Conservation (phyloP, 1,140 invertebrate genomes). For the Zaprionus ornatus region DNA sequence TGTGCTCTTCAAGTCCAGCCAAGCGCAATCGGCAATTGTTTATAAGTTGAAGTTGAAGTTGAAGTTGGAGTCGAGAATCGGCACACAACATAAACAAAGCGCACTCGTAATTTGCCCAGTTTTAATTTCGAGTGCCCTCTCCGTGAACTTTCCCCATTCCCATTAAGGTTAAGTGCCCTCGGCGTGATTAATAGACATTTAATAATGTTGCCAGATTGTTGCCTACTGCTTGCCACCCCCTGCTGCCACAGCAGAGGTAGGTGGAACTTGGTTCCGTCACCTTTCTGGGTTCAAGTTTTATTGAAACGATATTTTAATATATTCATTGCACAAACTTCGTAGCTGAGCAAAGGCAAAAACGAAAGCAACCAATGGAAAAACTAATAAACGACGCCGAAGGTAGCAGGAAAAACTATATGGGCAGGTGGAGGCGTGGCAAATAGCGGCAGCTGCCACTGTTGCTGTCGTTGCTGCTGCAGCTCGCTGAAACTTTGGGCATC, state of each 20-base stretch:
- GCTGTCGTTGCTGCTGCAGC: background rate
- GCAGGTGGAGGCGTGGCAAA: conserved; percentile 10
- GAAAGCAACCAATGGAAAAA: conserved; percentile 25
- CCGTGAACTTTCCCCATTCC: conserved; percentile 48
- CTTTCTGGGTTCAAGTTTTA: conserved; percentile 32
- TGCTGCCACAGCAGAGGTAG: background rate
- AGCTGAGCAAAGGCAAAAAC: background rate
- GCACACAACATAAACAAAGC: conserved; percentile 55
- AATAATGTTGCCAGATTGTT: conserved; percentile 44
- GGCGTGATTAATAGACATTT: conserved; percentile 64
- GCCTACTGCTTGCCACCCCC: background rate
- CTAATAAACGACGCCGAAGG: conserved; percentile 33
- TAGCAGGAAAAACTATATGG: background rate
- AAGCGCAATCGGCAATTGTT: conserved; percentile 67
- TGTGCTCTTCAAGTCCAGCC: conserved; percentile 42
- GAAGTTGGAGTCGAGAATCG: conserved; percentile 7
- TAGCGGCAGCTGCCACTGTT: conserved; percentile 58
- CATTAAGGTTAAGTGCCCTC: conserved; percentile 47
- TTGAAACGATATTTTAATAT: conserved; percentile 64
- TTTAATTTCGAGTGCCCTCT: conserved; percentile 37
- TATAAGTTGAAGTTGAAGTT: conserved; percentile 22
- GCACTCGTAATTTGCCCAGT: conserved; percentile 46
- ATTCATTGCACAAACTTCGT: conserved; percentile 65
- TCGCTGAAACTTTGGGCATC: conserved; percentile 68
- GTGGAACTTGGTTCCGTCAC: background rate